Evolutionary conservation across 2,113 vertebrate genomes (phyloP).

Genomic region (Benitochromis conjunctus): DNA sequence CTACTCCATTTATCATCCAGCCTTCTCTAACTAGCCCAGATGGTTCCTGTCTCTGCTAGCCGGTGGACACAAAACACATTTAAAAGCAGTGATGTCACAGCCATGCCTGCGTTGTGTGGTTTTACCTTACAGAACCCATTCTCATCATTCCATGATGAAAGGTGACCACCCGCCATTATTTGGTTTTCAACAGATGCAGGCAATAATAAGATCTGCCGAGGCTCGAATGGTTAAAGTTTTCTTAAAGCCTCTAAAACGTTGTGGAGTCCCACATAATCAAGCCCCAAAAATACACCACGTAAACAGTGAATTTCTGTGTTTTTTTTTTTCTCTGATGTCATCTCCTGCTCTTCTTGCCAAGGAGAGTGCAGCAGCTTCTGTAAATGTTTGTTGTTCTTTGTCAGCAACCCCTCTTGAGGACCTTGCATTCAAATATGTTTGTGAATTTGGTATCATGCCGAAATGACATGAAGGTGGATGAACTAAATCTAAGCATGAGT

Average conservation of each 20-base stretch:
- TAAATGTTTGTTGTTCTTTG: conserved; percentile 71
- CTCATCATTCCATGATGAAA: conserved; percentile 71
- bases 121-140: conserved; percentile 67
- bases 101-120: conserved; percentile 27
- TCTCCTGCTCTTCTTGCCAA: conserved; percentile 36
- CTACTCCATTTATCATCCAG: neutral
- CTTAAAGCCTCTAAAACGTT: conserved; percentile 46
- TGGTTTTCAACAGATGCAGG: conserved; percentile 72
- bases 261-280: conserved; percentile 51
- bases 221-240: conserved; percentile 42
- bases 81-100: conserved; percentile 67
- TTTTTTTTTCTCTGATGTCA: conserved; percentile 46
- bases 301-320: conserved; percentile 60
- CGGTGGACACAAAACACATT: conserved; percentile 51
- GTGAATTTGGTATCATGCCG: conserved; percentile 20
- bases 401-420: conserved; percentile 44
- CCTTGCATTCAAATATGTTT: conserved; percentile 18
- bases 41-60: conserved; percentile 56
- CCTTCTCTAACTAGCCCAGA: conserved; percentile 37
- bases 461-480: conserved; percentile 18
- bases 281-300: conserved; percentile 57
- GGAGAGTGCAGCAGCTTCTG: conserved; percentile 59
- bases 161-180: conserved; percentile 74
- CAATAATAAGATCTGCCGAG: conserved; percentile 64
- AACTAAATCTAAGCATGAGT: neutral